A percentile compares a stretch with the other conserved stretches of the same genome.
Evolutionary conservation across 1,140 invertebrate genomes (phyloP).

Genomic region (Bicyclus anynana): DNA sequence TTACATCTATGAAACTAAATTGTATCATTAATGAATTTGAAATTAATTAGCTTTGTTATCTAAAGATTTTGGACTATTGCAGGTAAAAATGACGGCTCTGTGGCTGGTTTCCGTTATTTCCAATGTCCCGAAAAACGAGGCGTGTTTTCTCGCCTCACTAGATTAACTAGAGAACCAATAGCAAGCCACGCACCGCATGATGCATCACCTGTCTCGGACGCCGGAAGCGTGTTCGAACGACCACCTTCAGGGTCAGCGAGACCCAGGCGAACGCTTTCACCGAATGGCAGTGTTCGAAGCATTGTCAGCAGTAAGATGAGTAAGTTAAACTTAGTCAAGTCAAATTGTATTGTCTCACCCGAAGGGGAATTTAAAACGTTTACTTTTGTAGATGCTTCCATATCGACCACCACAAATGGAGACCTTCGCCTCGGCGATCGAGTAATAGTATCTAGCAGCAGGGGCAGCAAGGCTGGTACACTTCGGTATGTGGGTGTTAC

Average conservation of each 20-base stretch:
- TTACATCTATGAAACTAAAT: too few species aligned
- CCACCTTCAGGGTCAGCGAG: conserved; percentile 61
- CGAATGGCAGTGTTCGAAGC: conserved; percentile 73
- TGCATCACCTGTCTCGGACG: conserved; percentile 65
- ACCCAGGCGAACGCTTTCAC: conserved; percentile 60
- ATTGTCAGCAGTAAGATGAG: conserved; percentile 76
- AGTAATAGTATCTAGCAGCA: conserved; percentile 90
- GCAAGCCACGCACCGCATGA: conserved; percentile 63
- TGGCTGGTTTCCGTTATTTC: conserved; percentile 94
- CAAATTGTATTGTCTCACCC: not conserved
- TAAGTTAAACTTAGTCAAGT: conserved; percentile 33
- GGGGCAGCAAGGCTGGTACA: conserved; percentile 92
- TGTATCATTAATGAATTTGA: not conserved
- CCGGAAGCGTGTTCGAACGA: conserved; percentile 62
- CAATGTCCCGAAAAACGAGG: conserved; percentile 96
- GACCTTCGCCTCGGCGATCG: conserved; percentile 91
- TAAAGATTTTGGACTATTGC: conserved; percentile 27
- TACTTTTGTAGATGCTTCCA: conserved; percentile 79
- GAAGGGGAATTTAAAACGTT: not conserved
- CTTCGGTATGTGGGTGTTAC: conserved; percentile 90
- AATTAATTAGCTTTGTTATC: not conserved
- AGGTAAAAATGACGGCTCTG: conserved; percentile 98
- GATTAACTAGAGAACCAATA: conserved; percentile 87
- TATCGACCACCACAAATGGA: conserved; percentile 77
- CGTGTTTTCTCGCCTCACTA: conserved; percentile 93